Evolutionary conservation across 2,888 invertebrate genomes (phyloP), one percentile per base, ranked within the genome.

Genomic region (Dendrolimus pini): DNA sequence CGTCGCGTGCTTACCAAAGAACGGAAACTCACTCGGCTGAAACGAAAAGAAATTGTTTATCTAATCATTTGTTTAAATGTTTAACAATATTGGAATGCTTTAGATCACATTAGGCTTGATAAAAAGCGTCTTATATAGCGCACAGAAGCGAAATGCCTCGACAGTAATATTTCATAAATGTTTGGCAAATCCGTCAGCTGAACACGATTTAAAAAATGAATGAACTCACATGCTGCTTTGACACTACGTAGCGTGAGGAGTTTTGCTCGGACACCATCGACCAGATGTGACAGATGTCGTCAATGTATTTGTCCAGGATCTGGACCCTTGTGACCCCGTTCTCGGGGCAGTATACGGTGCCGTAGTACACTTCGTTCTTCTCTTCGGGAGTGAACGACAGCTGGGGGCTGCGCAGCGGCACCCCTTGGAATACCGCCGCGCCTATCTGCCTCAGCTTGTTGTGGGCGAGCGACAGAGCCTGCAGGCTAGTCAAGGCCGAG

Each of bases 21-120:
- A 70, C 41, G 64, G 60, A 12, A 65, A 10, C 55, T 70, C 68
- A 0, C 56, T 54, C 0, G 10, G 18, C 69, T 70, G 66, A 1
- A n/a, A 7, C 18, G 1, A 41, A 12, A 53, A 7, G 30, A 10
- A 8, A 3, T 7, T 30, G 3, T 18, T 30, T 6, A 30, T 30
- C 2, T 30, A 30, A 3, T 3, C 6, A 30, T 6, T 6, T 30
- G 3, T 30, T 30, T 30, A 30, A 30, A 30, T 3, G 30, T 0
- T 30, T 30, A 18, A 54, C 12, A 0, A 30, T 30, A 14, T 9
- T 7, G 54, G 10, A 1, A 54, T 30, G 10, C 12, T 14, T 9
- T 10, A 12, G 13, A 30, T n/a, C 18, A 30, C 30, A 30, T 30
- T 30, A 30, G 30, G 3, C 30, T 30, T 6, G 30, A 30, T 30